Evolutionary conservation across 2,888 invertebrate genomes (phyloP).

Genomic region (Lepetodrilus schrolli): DNA sequence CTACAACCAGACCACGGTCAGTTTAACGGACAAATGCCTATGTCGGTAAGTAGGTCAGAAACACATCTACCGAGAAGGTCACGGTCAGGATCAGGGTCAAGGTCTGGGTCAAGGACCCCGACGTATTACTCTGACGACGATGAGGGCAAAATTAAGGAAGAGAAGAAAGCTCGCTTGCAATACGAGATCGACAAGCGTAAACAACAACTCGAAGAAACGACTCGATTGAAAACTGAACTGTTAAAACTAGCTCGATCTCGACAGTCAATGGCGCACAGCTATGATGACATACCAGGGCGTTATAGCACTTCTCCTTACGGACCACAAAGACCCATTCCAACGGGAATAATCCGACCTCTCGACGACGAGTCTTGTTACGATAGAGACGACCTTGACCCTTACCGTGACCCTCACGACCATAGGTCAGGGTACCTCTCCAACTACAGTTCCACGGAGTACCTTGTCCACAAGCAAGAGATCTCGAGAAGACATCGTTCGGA

Average conservation of each 20-base stretch:
- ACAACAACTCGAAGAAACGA: constrained; percentile 79
- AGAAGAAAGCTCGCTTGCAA: constrained; percentile 79
- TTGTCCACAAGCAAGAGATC: constrained; percentile 73
- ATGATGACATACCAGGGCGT: constrained; percentile 63
- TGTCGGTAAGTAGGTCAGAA: constrained; percentile 50
- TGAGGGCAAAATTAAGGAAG: constrained; percentile 78
- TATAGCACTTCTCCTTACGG: constrained; percentile 41
- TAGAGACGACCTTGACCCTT: constrained; percentile 41
- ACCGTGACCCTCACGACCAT: constrained; percentile 37
- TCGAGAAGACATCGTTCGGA: constrained; percentile 55
- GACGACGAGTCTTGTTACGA: constrained; percentile 64
- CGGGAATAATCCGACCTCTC: constrained; percentile 72
- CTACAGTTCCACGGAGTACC: constrained; percentile 72
- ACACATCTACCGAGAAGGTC: constrained; percentile 40
- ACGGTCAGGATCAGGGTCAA: constrained; percentile 24
- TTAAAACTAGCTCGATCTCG: constrained; percentile 70
- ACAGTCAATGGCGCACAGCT: constrained; percentile 65
- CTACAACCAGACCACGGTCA: constrained; percentile 35
- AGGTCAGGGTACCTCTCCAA: constrained; percentile 43
- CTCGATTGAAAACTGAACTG: constrained; percentile 77
- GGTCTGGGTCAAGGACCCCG: constrained; percentile 39
- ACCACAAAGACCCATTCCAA: constrained; percentile 55
- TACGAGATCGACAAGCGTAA: constrained; percentile 80
- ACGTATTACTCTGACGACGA: constrained; percentile 74
- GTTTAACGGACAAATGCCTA: constrained; percentile 30